Conservation (phyloP, 2,797 vertebrate species). For the Hydrocynus forskahlii region DNA sequence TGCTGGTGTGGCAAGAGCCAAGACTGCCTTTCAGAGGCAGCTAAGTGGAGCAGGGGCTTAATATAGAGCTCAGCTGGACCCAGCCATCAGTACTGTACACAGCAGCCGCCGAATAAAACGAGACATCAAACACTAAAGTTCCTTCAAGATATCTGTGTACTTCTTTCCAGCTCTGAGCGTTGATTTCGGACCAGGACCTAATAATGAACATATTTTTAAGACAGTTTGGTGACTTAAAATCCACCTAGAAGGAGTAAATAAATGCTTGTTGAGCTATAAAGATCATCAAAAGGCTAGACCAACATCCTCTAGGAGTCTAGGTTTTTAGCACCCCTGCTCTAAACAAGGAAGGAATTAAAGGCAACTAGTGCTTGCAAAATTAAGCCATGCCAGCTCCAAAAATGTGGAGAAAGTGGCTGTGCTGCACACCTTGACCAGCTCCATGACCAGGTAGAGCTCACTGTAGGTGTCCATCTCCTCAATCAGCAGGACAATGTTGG, state of each 20-base stretch:
- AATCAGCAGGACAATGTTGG: constrained; percentile 96
- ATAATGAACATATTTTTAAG: not conserved
- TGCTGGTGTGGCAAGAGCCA: constrained; percentile 17
- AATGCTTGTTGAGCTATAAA: too few relatives aligned
- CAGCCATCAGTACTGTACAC: constrained; percentile 32
- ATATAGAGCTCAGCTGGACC: constrained; percentile 68
- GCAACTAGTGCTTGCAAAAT: not conserved
- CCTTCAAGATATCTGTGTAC: not conserved
- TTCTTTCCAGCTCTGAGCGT: not conserved
- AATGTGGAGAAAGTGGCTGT: not conserved
- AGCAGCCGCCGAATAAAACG: not conserved
- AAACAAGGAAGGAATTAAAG: too few relatives aligned
- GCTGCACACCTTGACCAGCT: constrained; percentile 89
- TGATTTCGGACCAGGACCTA: not conserved
- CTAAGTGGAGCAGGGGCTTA: constrained; percentile 75
- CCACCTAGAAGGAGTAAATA: too few relatives aligned
- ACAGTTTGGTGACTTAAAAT: too few relatives aligned
- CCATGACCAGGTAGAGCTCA: constrained; percentile 96
- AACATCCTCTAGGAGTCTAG: too few relatives aligned
- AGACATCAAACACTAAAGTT: constrained; percentile 19
- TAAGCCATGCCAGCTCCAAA: not conserved
- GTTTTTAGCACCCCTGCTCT: too few relatives aligned
- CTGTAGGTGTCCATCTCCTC: constrained; percentile 95
- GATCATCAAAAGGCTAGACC: too few relatives aligned
- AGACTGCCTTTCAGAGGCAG: constrained; percentile 62